Evolutionary conservation across 2,113 vertebrate species (phyloP).

Genomic region (Syngnathoides biaculeatus): DNA sequence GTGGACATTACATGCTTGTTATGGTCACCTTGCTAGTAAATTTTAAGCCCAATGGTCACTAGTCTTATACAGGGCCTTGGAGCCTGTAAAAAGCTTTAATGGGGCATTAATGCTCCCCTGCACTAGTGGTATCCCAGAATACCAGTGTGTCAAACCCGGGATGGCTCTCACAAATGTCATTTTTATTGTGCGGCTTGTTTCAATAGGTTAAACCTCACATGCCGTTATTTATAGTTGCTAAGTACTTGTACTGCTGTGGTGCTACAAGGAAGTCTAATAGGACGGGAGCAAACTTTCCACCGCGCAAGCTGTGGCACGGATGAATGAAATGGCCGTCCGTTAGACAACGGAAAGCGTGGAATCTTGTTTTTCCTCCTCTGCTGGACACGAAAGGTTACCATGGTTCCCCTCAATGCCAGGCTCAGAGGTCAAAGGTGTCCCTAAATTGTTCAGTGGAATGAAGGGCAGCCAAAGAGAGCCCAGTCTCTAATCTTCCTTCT

Average conservation of each 20-base stretch:
- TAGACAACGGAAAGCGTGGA: conserved; percentile 51
- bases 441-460: conserved; percentile 62
- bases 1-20: background rate
- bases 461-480: conserved; percentile 29
- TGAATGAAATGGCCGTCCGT: conserved; percentile 53
- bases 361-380: conserved; percentile 63
- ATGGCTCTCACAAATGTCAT: conserved; percentile 11
- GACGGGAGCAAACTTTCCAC: conserved; percentile 38
- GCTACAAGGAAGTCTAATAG: conserved; percentile 48
- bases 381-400: conserved; percentile 72
- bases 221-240: conserved; percentile 22
- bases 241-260: background rate
- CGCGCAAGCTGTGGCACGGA: conserved; percentile 39
- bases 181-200: conserved; percentile 1
- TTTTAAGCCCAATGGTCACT: background rate
- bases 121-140: background rate
- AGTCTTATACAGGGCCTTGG: too few species aligned
- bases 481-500: conserved; percentile 38
- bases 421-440: conserved; percentile 68
- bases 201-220: conserved; percentile 22
- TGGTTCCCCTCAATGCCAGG: conserved; percentile 64
- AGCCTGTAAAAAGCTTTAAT: background rate
- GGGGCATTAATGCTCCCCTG: background rate
- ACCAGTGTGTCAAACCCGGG: background rate
- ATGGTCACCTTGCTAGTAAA: background rate